Evolutionary conservation across 2,888 invertebrate species (phyloP).

Genomic region (Alitta virens): DNA sequence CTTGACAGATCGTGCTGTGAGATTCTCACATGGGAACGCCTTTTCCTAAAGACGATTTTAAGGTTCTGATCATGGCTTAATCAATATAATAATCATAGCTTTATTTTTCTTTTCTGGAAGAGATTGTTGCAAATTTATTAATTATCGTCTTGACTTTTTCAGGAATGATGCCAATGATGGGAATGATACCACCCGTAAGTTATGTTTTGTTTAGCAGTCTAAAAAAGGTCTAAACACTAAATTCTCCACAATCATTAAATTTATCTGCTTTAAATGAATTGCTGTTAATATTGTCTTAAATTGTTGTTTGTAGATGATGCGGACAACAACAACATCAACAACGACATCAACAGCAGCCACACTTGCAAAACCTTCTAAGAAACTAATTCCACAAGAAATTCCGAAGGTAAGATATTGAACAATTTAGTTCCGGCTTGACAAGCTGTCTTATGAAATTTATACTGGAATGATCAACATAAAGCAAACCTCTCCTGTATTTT

Average conservation of each 20-base stretch:
- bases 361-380: constrained; percentile 34
- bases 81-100: no score
- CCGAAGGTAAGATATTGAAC: constrained; percentile 46
- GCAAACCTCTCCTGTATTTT: no score
- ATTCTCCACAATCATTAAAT: no score
- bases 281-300: neutral
- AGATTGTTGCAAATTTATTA: neutral
- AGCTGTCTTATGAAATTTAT: no score
- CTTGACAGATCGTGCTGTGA: neutral
- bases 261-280: neutral
- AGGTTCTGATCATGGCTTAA: neutral
- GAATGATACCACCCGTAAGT: constrained; percentile 48
- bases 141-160: constrained; percentile 16
- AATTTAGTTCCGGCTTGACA: neutral
- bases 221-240: no score
- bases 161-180: constrained; percentile 56
- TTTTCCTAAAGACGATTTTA: neutral
- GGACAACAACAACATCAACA: constrained; percentile 26
- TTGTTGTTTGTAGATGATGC: constrained; percentile 37
- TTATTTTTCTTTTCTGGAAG: no score
- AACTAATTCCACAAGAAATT: constrained; percentile 51
- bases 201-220: neutral
- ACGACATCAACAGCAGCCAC: neutral
- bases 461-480: no score
- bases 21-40: neutral